phyloP scores from a whole-genome alignment of 2,888 invertebrate species.

The Ornithoptera priamus region DNA sequence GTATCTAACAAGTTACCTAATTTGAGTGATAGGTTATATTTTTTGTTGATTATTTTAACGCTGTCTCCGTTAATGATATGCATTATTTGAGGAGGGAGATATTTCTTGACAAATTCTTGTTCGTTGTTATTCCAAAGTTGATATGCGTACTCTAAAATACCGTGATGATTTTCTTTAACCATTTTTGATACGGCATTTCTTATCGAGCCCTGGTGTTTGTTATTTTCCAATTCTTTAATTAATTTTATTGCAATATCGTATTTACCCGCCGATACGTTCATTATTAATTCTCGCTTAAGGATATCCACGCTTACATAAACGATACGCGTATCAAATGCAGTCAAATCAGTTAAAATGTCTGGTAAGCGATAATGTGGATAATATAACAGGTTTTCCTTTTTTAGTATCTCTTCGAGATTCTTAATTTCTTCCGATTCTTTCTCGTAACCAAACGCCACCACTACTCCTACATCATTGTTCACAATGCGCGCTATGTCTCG shows the following conservation, averaged over 20 bases:
- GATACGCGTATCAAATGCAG: background rate
- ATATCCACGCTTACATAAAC: background rate
- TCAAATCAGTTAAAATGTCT: background rate
- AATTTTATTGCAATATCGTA: background rate
- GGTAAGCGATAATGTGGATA: background rate
- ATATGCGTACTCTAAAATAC: background rate
- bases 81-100: background rate
- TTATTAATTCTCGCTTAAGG: background rate
- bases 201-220: background rate
- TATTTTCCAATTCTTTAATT: background rate
- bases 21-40: background rate
- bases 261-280: background rate
- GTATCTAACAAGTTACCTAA: background rate
- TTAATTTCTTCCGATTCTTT: background rate
- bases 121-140: slow-evolving; percentile 1
- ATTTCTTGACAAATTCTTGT: slow-evolving; percentile 6
- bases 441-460: slow-evolving; percentile 1
- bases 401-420: background rate
- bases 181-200: background rate
- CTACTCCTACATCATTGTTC: background rate
- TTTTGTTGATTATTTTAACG: slow-evolving; percentile 2
- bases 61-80: background rate
- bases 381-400: background rate
- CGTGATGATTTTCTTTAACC: background rate
- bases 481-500: background rate